Evolutionary conservation across 2,888 invertebrate genomes (phyloP).

Genomic region (Bombyx huttoni): DNA sequence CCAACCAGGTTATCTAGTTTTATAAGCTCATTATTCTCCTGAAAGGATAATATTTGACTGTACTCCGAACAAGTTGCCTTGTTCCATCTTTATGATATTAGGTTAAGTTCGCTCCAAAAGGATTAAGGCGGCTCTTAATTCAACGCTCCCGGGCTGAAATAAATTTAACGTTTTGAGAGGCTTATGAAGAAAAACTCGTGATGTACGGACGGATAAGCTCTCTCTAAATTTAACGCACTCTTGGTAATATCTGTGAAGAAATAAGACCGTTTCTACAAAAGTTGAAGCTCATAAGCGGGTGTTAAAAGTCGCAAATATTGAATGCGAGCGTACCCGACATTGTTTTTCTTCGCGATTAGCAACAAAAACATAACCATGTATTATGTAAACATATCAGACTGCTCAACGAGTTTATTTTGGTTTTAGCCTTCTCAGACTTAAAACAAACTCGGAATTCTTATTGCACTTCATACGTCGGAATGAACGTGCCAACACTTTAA

Average conservation of each 20-base stretch:
- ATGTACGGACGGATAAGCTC: conserved; percentile 38
- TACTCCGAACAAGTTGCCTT: conserved; percentile 63
- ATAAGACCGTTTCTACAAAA: conserved; percentile 3
- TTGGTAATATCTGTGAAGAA: conserved; percentile 15
- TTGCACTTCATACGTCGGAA: conserved; percentile 25
- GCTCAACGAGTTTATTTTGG: conserved; percentile 11
- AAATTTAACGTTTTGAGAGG: conserved; percentile 64
- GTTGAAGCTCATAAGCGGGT: conserved; percentile 6
- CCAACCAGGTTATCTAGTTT: conserved; percentile 32
- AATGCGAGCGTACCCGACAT: conserved; percentile 36
- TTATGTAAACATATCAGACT: conserved; percentile 11
- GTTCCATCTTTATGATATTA: conserved; percentile 68
- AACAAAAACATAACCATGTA: conserved; percentile 18
- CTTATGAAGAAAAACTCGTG: conserved; percentile 68
- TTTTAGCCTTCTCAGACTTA: conserved; percentile 20
- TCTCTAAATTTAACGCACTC: conserved; percentile 33
- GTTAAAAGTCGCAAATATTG: conserved; percentile 17
- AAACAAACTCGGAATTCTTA: conserved; percentile 21
- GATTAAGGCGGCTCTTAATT: conserved; percentile 68
- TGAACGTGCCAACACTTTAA: conserved; percentile 30
- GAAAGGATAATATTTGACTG: conserved; percentile 65
- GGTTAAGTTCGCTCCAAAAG: conserved; percentile 66
- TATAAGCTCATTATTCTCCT: conserved; percentile 62
- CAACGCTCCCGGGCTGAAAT: conserved; percentile 64
- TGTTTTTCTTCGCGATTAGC: conserved; percentile 28